Base-by-base conservation (phyloP, 2,888 invertebrate genomes). In the Perithous albicinctus region DNA sequence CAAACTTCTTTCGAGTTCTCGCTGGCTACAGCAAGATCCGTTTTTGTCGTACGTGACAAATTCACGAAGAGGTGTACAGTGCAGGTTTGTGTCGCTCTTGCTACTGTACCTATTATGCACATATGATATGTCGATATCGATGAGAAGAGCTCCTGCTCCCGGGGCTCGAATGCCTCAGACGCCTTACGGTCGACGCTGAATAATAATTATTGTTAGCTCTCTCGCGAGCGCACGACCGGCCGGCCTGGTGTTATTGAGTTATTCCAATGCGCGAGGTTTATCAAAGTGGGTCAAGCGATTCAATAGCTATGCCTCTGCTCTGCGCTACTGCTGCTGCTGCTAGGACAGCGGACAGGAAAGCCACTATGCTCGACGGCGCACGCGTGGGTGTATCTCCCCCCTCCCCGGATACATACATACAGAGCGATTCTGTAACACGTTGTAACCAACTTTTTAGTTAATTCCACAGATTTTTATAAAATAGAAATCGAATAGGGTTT, bases 211-310 rank as follows among this genome's bases (percentile, higher is more conserved):
- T 90, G 87, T 89, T 88, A 85, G 82, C 56, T 82, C 84, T 48
- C 64, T 56, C 59, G 77, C 74, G 74, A 64, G 54, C 61, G 72
- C 66, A 59, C 59, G 73, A 78, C 61, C 66, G 66, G 72, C 43
- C 77, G 79, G 75, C 80, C 77, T 75, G 69, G 76, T 84, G 80
- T 85, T 85, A 84, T 89, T 87, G 91, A 92, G 91, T 90, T 91
- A 91, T 92, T 91, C 90, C 88, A 89, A 91, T 89, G 83, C 80
- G 90, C 89, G 90, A 91, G 84, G 90, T 91, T 92, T 92, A 92
- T 92, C 92, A 90, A 92, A 92, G 92, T 92, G 90, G 92, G 92
- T 92, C 92, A 92, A 91, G 91, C 91, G 90, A 91, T 92, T 92
- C 90, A 91, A 92, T 92, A 91, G 89, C 80, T 76, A 76, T 63